Evolutionary conservation across 2,797 vertebrate species (phyloP).

Genomic region (Brotula barbata): DNA sequence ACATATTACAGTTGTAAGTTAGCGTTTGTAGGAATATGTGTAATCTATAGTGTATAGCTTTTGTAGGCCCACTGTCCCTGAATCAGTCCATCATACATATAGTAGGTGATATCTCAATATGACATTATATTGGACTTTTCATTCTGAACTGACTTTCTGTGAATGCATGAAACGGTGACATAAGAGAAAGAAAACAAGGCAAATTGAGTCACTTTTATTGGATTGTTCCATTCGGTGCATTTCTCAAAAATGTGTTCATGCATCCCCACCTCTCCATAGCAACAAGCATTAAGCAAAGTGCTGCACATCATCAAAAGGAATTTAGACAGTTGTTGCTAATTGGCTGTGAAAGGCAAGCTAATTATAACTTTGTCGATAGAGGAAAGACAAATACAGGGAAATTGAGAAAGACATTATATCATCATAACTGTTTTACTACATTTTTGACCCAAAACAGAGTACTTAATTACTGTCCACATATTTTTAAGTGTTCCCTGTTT

Average conservation of each 20-base stretch:
- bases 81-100: constrained; percentile 20
- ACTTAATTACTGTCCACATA: constrained; percentile 45
- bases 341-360: constrained; percentile 61
- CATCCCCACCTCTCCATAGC: constrained; percentile 72
- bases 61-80: no score
- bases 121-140: constrained; percentile 3
- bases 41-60: no score
- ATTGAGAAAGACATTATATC: constrained; percentile 6
- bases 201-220: constrained; percentile 12
- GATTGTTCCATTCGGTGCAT: constrained; percentile 45
- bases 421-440: constrained; percentile 43
- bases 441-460: constrained; percentile 40
- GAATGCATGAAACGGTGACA: constrained; percentile 1
- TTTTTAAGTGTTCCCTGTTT: constrained; percentile 31
- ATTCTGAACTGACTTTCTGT: background rate
- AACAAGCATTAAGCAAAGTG: constrained; percentile 70
- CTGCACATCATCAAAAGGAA: constrained; percentile 66
- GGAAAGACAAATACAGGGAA: constrained; percentile 46
- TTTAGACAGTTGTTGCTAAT: constrained; percentile 61
- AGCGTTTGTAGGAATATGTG: no score
- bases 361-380: constrained; percentile 65
- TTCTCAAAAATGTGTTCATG: constrained; percentile 41
- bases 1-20: no score
- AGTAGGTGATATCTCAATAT: constrained; percentile 1
- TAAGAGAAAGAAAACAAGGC: constrained; percentile 1